Conservation (phyloP, 2,888 invertebrate genomes). For the Epirrita christyi region DNA sequence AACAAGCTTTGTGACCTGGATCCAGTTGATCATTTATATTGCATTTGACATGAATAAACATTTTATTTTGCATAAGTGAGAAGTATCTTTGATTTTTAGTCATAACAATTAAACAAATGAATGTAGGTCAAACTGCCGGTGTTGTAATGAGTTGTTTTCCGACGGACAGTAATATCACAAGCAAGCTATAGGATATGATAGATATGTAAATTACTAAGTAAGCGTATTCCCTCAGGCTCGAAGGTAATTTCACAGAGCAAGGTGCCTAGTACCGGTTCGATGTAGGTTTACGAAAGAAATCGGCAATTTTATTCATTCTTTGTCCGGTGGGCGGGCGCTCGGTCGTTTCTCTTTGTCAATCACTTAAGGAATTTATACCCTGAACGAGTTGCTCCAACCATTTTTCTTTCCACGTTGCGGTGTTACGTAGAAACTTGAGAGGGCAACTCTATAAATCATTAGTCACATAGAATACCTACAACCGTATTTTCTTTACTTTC, state of each 20-base stretch:
- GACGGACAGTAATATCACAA: too few relatives aligned
- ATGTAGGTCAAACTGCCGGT: too few relatives aligned
- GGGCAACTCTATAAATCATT: slow-evolving; percentile 20
- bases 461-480: neutral
- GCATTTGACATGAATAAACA: slow-evolving; percentile 45
- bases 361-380: slow-evolving; percentile 37
- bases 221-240: slow-evolving; percentile 31
- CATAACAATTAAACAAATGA: too few relatives aligned
- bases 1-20: slow-evolving; percentile 40
- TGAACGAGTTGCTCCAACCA: slow-evolving; percentile 30
- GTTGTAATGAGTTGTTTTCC: too few relatives aligned
- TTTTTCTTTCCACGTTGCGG: slow-evolving; percentile 32
- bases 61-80: slow-evolving; percentile 22
- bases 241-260: slow-evolving; percentile 25
- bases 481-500: neutral
- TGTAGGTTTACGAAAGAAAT: slow-evolving; percentile 30
- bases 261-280: slow-evolving; percentile 13
- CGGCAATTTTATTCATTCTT: slow-evolving; percentile 28
- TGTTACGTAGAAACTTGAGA: slow-evolving; percentile 21
- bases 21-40: slow-evolving; percentile 41
- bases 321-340: slow-evolving; percentile 14
- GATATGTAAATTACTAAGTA: neutral
- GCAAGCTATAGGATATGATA: too few relatives aligned
- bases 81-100: too few relatives aligned
- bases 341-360: slow-evolving; percentile 45